Conservation (phyloP, 2,113 vertebrate species). For the Gopherus evgoodei region DNA sequence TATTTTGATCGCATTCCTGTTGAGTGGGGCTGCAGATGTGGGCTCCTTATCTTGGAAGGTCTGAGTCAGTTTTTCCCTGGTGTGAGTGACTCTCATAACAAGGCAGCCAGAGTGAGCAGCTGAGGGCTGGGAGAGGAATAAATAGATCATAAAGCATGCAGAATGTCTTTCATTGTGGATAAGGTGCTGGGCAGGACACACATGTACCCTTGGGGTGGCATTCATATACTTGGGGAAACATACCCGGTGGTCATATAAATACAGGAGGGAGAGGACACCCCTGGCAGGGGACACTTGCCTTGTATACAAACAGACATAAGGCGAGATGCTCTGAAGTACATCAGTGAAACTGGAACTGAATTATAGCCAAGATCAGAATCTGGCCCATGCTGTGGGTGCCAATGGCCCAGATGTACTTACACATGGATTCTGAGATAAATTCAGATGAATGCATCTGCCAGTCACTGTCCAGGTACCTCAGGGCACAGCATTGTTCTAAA, state of each 20-base stretch:
- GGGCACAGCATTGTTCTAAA: not conserved
- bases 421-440: not conserved
- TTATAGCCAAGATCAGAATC: not conserved
- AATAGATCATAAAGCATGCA: slow-evolving; percentile 50
- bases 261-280: not conserved
- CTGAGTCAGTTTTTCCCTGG: slow-evolving; percentile 74
- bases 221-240: not conserved
- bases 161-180: not conserved
- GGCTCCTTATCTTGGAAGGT: slow-evolving; percentile 68
- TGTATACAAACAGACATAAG: not conserved
- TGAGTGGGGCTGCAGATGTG: slow-evolving; percentile 65
- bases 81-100: slow-evolving; percentile 9
- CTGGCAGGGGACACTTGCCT: not conserved
- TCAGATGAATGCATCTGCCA: not conserved
- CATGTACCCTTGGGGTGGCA: not conserved
- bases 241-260: not conserved
- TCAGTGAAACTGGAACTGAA: not conserved
- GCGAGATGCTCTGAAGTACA: not conserved
- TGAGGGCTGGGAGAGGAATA: slow-evolving; percentile 58
- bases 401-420: not conserved
- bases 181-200: not conserved
- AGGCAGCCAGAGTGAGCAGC: slow-evolving; percentile 34
- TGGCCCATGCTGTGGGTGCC: not conserved
- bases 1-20: slow-evolving; percentile 57
- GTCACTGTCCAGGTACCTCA: not conserved